Evolutionary conservation across 2,113 vertebrate genomes (phyloP), one percentile per base, ranked within the genome.

Genomic region (Elachura formosa): DNA sequence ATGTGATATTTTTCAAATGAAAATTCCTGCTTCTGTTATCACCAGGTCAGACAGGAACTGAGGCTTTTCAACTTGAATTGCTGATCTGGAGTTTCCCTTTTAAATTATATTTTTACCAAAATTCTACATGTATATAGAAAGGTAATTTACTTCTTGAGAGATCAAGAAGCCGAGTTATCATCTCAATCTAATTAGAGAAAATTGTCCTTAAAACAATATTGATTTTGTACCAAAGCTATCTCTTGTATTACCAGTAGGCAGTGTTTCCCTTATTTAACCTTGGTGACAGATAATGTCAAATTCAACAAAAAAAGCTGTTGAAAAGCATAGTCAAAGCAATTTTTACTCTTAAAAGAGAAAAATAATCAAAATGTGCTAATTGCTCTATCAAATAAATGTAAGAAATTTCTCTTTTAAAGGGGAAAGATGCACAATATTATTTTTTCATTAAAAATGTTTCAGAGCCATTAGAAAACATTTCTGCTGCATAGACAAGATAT

Each of bases 181-280:
- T 95, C 91, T 94, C 91, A 94, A 92, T 95, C 88, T 96, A 97
- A 98, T 97, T 96, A 97, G 90, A 94, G 67, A 81, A 96, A 98
- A 97, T 96, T 97, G 87, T 97, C 87, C 92, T 98, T 97, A 97
- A 98, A 96, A 92, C 81, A 94, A 93, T 97, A 98, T 96, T 98
- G 97, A 97, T 98, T 98, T 97, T 96, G 87, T 78, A 97, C 95
- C 96, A 96, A 93, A 93, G 55, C 41, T 95, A 98, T 94, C 68
- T 62, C 61, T 95, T 95, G 83, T 94, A 94, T 97, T 96, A 95
- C 84, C 34, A 95, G 90, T 38, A 90, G 73, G 71, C 67, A 92
- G 19, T 34, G 24, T 94, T 94, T 90, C 62, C 78, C 58, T 96
- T 93, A 51, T 79, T 97, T 96, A 96, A 94, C 91, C 85, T 77